Evolutionary conservation across 2,888 invertebrate species (phyloP).

Genomic region (Blera fallax): DNA sequence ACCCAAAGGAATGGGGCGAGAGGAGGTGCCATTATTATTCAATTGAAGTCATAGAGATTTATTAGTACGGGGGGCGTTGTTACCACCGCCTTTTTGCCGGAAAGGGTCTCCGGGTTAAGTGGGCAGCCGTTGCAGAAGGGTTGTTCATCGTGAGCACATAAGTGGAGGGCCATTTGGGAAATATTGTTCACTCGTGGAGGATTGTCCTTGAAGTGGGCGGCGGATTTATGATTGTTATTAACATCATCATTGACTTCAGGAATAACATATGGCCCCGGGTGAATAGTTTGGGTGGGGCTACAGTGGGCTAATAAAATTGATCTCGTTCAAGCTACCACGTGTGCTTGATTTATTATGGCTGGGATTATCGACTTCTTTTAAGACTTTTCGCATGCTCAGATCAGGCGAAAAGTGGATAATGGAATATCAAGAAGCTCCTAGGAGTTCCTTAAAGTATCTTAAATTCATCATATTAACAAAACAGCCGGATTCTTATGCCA

Average conservation of each 20-base stretch:
- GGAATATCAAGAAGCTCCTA: too few species aligned
- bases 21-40: conserved; percentile 40
- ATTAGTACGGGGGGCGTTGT: conserved; percentile 19
- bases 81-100: background rate
- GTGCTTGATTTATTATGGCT: conserved; percentile 3
- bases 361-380: background rate
- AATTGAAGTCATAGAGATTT: conserved; percentile 51
- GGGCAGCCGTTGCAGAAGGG: background rate
- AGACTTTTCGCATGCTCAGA: background rate
- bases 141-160: background rate
- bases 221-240: conserved; percentile 52
- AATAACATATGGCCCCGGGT: conserved; percentile 26
- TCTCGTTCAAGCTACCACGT: background rate
- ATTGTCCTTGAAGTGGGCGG: background rate
- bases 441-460: too few species aligned
- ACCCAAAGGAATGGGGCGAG: conserved; percentile 6
- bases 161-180: background rate
- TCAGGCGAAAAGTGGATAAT: background rate
- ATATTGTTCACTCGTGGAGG: background rate
- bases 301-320: conserved; percentile 13
- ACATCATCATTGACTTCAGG: conserved; percentile 44
- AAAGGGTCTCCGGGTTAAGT: conserved; percentile 27
- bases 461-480: too few species aligned
- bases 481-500: too few species aligned
- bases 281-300: background rate